phyloP scores from a whole-genome alignment of 2,888 invertebrate species.

The Amiota communis region DNA sequence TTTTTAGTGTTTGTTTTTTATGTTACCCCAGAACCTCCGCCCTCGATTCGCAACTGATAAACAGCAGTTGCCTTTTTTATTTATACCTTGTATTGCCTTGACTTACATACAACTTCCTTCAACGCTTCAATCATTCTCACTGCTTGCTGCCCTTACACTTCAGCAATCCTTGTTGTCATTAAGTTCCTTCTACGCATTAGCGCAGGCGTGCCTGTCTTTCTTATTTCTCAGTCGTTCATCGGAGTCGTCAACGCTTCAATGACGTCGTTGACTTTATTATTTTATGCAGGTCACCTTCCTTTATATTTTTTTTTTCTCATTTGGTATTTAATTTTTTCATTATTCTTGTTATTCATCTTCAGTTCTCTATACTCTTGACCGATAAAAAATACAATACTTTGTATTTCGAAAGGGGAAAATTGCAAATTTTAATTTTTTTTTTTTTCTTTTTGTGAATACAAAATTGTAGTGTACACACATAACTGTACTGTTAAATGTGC shows the following conservation, averaged over 20 bases:
- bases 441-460: not conserved
- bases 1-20: not conserved
- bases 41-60: not conserved
- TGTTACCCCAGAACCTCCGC: not conserved
- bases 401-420: constrained; percentile 12
- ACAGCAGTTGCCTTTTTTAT: not conserved
- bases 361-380: constrained; percentile 12
- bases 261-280: constrained; percentile 8
- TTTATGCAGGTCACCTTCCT: not conserved
- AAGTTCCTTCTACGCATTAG: not conserved
- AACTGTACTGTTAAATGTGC: constrained; percentile 16
- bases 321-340: not conserved
- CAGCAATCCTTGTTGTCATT: not conserved
- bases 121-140: not conserved
- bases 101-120: constrained; percentile 8
- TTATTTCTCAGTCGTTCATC: not conserved
- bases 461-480: not conserved
- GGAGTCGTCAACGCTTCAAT: constrained; percentile 16
- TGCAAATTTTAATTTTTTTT: not conserved
- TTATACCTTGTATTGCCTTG: not conserved
- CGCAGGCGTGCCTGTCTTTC: constrained; percentile 5
- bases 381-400: constrained; percentile 18
- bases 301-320: too few species aligned
- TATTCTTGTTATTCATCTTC: not conserved
- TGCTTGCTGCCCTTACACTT: not conserved